A percentile compares a stretch with the other conserved stretches of the same genome.
phyloP scores from a whole-genome alignment of 2,797 vertebrate genomes.

The Dicrostonyx torquatus region DNA sequence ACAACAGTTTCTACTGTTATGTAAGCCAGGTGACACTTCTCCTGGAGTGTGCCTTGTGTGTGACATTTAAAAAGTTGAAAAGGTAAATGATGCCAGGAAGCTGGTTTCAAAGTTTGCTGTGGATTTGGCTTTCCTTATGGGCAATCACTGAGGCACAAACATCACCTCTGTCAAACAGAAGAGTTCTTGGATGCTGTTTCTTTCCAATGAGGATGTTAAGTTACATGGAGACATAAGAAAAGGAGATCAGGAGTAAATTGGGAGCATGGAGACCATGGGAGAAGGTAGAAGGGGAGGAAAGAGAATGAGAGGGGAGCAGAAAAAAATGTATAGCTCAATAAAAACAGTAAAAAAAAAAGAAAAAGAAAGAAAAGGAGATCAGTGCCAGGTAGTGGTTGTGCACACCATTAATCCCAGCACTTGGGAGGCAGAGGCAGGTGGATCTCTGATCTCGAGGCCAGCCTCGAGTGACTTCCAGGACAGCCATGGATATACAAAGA shows the following conservation, averaged over 20 bases:
- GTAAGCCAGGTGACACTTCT: not conserved
- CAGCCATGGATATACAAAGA: too few relatives aligned
- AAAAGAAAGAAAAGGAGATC: not conserved
- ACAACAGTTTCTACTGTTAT: not conserved
- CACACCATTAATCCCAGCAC: not conserved
- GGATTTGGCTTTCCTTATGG: constrained; percentile 11
- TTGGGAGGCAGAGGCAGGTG: not conserved
- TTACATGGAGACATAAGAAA: not conserved
- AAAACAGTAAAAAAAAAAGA: too few relatives aligned
- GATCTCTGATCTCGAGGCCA: not conserved
- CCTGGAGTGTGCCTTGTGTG: not conserved
- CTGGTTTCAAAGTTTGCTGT: constrained; percentile 19
- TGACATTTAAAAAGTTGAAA: not conserved
- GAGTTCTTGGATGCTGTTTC: not conserved
- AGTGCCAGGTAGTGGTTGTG: not conserved
- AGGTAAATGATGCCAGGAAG: not conserved
- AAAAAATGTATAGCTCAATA: too few relatives aligned
- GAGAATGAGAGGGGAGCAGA: too few relatives aligned
- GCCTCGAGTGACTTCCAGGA: too few relatives aligned
- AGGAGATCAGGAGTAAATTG: not conserved
- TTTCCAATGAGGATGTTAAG: not conserved
- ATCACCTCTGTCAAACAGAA: not conserved
- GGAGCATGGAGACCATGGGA: too few relatives aligned
- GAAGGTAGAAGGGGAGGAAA: too few relatives aligned
- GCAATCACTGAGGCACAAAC: not conserved